Evolutionary conservation across 1,140 invertebrate genomes (phyloP).

Genomic region (Pseudachorutes palmiensis): DNA sequence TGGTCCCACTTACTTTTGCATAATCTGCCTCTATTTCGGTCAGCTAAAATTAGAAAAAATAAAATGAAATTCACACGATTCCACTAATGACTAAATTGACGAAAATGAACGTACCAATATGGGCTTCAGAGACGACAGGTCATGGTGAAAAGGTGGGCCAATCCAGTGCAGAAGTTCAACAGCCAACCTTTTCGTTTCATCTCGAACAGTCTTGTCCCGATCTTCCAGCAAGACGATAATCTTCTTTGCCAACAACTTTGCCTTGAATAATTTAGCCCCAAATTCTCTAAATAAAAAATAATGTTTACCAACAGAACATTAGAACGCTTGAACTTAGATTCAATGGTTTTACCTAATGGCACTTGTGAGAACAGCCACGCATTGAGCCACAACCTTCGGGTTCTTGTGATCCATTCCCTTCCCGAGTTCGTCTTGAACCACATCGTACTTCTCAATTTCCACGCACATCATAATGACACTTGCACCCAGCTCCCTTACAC

Average conservation of each 20-base stretch:
- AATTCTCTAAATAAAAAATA: slow-evolving; percentile 57
- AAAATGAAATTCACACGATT: slow-evolving; percentile 6
- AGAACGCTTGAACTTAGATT: slow-evolving; percentile 50
- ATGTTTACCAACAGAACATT: slow-evolving; percentile 11
- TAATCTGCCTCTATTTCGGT: slow-evolving; percentile 84
- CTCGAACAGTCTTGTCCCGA: slow-evolving; percentile 81
- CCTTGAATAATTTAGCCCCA: slow-evolving; percentile 79
- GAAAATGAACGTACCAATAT: too few species aligned
- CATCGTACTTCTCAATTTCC: slow-evolving; percentile 91
- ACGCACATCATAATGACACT: slow-evolving; percentile 88
- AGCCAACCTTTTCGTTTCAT: slow-evolving; percentile 79
- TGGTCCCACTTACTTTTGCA: slow-evolving; percentile 61
- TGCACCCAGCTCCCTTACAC: slow-evolving; percentile 81
- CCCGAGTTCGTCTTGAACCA: slow-evolving; percentile 79
- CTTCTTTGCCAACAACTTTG: slow-evolving; percentile 84
- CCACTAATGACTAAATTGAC: slow-evolving; percentile 14
- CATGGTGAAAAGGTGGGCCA: slow-evolving; percentile 74
- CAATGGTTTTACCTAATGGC: slow-evolving; percentile 53
- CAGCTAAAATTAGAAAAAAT: slow-evolving; percentile 48
- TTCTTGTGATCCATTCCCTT: slow-evolving; percentile 93
- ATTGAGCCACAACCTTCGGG: slow-evolving; percentile 85
- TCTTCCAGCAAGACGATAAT: slow-evolving; percentile 75
- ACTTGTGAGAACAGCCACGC: slow-evolving; percentile 63
- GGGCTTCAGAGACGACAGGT: slow-evolving; percentile 75
- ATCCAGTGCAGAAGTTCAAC: slow-evolving; percentile 92